Percentiles rank a stretch among this genome's conserved stretches.
phyloP scores from a whole-genome alignment of 2,888 invertebrate species.

The Enoplolaimus lenunculus region DNA sequence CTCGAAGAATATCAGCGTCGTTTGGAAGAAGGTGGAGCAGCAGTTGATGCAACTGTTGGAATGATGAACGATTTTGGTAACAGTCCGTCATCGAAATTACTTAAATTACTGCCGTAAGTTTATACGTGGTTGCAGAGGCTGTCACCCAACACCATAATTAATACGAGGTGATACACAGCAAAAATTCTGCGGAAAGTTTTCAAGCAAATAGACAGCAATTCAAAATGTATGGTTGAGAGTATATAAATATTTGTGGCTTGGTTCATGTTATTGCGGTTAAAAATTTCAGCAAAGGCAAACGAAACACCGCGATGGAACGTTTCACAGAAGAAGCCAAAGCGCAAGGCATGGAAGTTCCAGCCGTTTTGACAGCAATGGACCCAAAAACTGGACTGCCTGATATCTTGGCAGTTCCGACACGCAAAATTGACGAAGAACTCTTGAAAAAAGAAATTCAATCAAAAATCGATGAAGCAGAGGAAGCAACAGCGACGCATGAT shows the following conservation, averaged over 20 bases:
- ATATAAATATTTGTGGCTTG: no score
- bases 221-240: no score
- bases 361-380: conserved; percentile 20
- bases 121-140: no score
- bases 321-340: conserved; percentile 38
- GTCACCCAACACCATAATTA: no score
- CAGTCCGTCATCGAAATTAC: conserved; percentile 14
- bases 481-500: neutral
- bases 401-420: neutral
- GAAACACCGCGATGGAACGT: conserved; percentile 23
- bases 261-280: no score
- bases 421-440: neutral
- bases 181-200: no score
- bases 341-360: conserved; percentile 32
- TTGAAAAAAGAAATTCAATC: conserved; percentile 2
- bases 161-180: no score
- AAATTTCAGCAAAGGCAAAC: conserved; percentile 23
- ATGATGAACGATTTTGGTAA: conserved; percentile 32
- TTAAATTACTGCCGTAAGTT: conserved; percentile 15
- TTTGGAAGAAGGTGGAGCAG: conserved; percentile 31
- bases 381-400: conserved; percentile 20
- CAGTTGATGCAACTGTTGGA: conserved; percentile 35
- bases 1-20: conserved; percentile 37
- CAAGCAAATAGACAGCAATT: no score
- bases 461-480: neutral